Percentiles rank a stretch among this genome's conserved stretches.
These are phyloP conservation scores for Grapholita molesta DNA, from an alignment of 1,140 invertebrate genomes.

Conservation along the genomic window DNA sequence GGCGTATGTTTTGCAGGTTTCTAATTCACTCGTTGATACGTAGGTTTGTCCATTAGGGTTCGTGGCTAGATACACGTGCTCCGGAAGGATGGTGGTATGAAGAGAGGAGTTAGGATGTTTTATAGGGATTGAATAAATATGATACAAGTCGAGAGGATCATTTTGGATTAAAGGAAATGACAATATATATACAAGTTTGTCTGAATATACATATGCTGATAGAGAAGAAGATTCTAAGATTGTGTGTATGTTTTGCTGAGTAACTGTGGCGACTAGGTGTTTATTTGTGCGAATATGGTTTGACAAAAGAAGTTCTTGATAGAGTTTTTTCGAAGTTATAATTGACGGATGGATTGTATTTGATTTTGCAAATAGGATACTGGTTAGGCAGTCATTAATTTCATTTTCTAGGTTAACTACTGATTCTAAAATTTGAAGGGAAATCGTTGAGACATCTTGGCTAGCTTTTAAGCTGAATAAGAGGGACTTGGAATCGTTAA, in stretches of 20 bases:
- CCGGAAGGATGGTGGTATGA: conserved; percentile 32
- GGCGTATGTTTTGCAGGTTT: conserved; percentile 29
- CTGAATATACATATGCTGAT: conserved; percentile 29
- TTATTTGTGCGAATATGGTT: neutral
- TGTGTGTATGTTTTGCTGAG: conserved; percentile 29
- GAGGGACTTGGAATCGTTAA: conserved; percentile 25
- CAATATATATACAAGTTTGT: conserved; percentile 35
- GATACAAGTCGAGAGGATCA: conserved; percentile 26
- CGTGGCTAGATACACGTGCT: conserved; percentile 37
- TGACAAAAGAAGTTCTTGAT: neutral
- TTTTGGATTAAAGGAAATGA: conserved; percentile 33
- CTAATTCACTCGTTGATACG: conserved; percentile 28
- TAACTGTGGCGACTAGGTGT: neutral
- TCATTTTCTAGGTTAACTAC: neutral
- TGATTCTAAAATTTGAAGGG: conserved; percentile 14
- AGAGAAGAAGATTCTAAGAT: conserved; percentile 34
- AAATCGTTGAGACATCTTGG: conserved; percentile 28
- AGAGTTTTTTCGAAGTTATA: neutral
- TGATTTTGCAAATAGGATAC: neutral
- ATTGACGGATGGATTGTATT: neutral
- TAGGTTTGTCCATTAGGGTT: conserved; percentile 29
- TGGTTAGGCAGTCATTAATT: neutral
- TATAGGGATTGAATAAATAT: conserved; percentile 34
- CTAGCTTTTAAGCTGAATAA: conserved; percentile 30
- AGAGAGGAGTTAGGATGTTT: conserved; percentile 31